A percentile compares a stretch with the other conserved stretches of the same genome.
Evolutionary conservation across 2,797 vertebrate genomes (phyloP).

Genomic region (Xyrichtys novacula): DNA sequence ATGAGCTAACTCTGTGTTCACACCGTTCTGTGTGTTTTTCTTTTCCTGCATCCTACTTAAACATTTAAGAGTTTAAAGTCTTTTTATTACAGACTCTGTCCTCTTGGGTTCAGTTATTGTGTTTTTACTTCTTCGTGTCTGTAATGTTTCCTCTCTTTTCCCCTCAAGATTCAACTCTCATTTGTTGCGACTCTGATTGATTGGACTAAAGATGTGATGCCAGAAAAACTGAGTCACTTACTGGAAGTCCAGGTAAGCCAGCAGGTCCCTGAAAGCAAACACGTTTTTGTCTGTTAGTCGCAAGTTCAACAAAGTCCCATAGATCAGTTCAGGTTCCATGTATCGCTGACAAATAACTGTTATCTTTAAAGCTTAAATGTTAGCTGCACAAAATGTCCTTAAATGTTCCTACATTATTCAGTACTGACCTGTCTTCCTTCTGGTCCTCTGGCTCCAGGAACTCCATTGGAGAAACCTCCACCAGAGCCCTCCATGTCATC

Average conservation of each 20-base stretch:
- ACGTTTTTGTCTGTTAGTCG: conserved; percentile 19
- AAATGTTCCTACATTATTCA: not conserved
- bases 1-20: not conserved
- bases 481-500: conserved; percentile 95
- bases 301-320: not conserved
- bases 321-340: no score
- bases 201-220: not conserved
- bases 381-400: no score
- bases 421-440: conserved; percentile 86
- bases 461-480: conserved; percentile 57
- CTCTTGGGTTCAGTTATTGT: no score
- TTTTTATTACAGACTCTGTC: no score
- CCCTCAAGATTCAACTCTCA: conserved; percentile 11
- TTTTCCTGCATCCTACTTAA: no score
- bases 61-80: no score
- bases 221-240: conserved; percentile 64
- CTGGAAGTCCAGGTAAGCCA: conserved; percentile 84
- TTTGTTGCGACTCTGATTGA: not conserved
- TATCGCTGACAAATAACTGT: no score
- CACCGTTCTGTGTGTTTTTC: not conserved
- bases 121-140: not conserved
- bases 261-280: conserved; percentile 85
- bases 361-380: no score
- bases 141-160: not conserved
- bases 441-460: conserved; percentile 84